Evolutionary conservation across 1,140 invertebrate species (phyloP).

Genomic region (Euschistus heros): DNA sequence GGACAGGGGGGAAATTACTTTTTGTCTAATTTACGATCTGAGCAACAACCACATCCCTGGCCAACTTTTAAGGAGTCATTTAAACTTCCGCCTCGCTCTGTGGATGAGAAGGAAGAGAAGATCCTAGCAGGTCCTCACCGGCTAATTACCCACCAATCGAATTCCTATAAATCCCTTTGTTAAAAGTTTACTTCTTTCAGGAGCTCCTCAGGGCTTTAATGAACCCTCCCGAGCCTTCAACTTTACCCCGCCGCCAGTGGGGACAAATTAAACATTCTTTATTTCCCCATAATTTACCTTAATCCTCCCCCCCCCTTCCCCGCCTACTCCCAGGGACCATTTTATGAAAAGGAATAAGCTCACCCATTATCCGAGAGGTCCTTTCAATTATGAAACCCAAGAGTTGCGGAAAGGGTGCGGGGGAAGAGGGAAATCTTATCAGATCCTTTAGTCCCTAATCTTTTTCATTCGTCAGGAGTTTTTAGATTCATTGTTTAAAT

Average conservation of each 20-base stretch:
- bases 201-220: constrained; percentile 34
- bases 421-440: too few species aligned
- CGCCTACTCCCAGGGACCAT: not conserved
- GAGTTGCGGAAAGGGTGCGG: too few species aligned
- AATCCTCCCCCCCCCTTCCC: not conserved
- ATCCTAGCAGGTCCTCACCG: not conserved
- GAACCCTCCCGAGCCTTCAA: constrained; percentile 37
- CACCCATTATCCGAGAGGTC: constrained; percentile 2
- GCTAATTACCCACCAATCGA: constrained; percentile 15
- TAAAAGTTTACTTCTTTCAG: constrained; percentile 25
- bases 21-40: too few species aligned
- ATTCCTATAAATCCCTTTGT: constrained; percentile 24
- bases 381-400: constrained; percentile 3
- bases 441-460: too few species aligned
- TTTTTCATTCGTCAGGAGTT: too few species aligned
- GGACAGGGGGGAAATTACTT: too few species aligned
- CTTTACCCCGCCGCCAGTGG: constrained; percentile 32
- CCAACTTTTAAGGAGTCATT: constrained; percentile 13
- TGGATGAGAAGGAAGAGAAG: not conserved
- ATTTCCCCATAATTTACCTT: constrained; percentile 9
- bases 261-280: constrained; percentile 18
- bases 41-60: not conserved
- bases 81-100: not conserved
- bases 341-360: constrained; percentile 5
- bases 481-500: too few species aligned